Evolutionary conservation across 2,888 invertebrate genomes (phyloP), one percentile per base, ranked within the genome.

Genomic region (Sipha maydis): DNA sequence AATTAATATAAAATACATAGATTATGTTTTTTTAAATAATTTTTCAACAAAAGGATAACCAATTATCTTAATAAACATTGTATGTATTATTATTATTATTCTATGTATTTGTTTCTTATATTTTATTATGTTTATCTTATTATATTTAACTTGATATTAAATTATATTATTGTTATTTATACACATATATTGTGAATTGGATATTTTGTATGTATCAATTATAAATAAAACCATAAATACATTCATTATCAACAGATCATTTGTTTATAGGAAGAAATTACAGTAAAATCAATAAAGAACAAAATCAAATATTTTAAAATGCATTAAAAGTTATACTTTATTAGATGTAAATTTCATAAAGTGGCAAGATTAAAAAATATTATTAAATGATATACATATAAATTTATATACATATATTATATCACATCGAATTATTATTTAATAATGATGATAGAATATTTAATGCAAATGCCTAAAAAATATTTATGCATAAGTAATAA

Each of bases 321-420:
- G 31, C 1, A 34, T 85, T 78, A 78, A 75, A 3, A 76, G 85
- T 69, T 78, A 85, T 85, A n/a, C 31, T 85, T 85, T 54, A 85
- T 78, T 78, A 85, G 38, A 79, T 80, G 25, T 80, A 73, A 77
- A 85, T 56, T 38, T 38, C 38, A 85, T 79, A 28, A 86, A 79
- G 11, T 86, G 86, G 86, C 86, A 86, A 86, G 86, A 86, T 80
- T 80, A 73, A 80, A 69, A 80, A 86, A 73, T 85, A 86, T 54
- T 73, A 48, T 78, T 80, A 4, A 73, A 86, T 79, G 79, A 79
- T n/a, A 79, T 34, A 73, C 17, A 4, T 75, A 38, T 38, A 73
- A 34, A 25, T 61, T 69, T 77, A 85, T 77, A 85, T 48, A 83
- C 34, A 48, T 25, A 85, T 14, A 78, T 67, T n/a, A 67, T 56